Evolutionary conservation across 2,888 invertebrate species (phyloP), one percentile per base, ranked within the genome.

Genomic region (Camponotus fellah): DNA sequence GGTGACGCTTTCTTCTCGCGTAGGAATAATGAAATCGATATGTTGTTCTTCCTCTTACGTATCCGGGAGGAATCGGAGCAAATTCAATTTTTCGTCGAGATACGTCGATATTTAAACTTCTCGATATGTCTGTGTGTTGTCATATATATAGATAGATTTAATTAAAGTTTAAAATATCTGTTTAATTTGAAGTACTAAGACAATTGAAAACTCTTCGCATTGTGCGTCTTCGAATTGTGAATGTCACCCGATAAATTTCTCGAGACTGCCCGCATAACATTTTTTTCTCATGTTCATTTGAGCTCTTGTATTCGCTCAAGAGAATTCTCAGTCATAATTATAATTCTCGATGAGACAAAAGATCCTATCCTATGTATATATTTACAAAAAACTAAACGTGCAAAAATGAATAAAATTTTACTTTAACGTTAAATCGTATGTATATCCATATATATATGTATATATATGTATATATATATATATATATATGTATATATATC

Each of bases 241-340:
- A 21, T 53, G 53, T 53, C n/a, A 56, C 26, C 53, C 40, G 66
- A 53, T 65, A 66, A 53, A 32, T 43, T 66, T 14, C 40, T 65
- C 65, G 77, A 77, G 66, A 66, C 77, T 32, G 56, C 77, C 77
- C 77, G 77, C 77, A 77, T 77, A 32, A 56, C 5, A 40, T 77
- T 26, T 58, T 32, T 66, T 66, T 66, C 77, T 77, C 76, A 26
- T 66, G 53, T 66, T 76, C 53, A 76, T 76, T 76, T 53, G 10
- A 40, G 26, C 26, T 64, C 46, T 64, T 62, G 49, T 21, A n/a
- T 66, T 43, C 56, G 14, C 40, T 66, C 40, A 53, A 53, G 56
- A 66, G 64, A 64, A 56, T 56, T 40, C 64, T 75, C 46, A 49
- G 14, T 49, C 62, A 34, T 62, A 26, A 9, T 21, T 21, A 49